Evolutionary conservation across 2,888 invertebrate species (phyloP).

Genomic region (Cephus pygmeus): DNA sequence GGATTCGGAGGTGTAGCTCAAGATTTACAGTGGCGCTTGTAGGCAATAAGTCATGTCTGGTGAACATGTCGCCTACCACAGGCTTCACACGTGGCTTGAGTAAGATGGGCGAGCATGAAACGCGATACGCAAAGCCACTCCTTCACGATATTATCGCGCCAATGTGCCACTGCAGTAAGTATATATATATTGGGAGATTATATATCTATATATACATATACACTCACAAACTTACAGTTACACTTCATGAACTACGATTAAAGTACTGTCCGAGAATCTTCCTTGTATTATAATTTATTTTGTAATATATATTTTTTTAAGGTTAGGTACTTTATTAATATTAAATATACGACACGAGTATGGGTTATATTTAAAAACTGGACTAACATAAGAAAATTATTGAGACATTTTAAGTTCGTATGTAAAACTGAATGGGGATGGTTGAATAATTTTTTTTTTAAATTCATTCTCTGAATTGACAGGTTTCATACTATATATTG

Average conservation of each 20-base stretch:
- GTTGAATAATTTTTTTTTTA: not conserved
- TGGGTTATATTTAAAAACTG: not conserved
- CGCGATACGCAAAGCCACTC: conserved; percentile 50
- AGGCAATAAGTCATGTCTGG: conserved; percentile 58
- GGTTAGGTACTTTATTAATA: not conserved
- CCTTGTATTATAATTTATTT: not conserved
- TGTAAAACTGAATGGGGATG: not conserved
- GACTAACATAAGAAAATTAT: no score
- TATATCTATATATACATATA: not conserved
- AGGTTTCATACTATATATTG: no score
- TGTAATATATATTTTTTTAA: not conserved
- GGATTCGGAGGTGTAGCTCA: conserved; percentile 11
- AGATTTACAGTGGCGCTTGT: conserved; percentile 60
- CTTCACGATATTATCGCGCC: conserved; percentile 52
- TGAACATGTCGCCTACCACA: conserved; percentile 55
- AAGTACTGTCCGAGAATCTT: not conserved
- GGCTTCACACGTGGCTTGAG: conserved; percentile 50
- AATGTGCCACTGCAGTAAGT: conserved; percentile 34
- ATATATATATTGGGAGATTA: conserved; percentile 1
- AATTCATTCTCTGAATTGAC: not conserved
- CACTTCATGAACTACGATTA: not conserved
- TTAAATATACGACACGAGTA: not conserved
- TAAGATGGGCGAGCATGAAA: conserved; percentile 46
- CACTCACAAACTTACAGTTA: not conserved
- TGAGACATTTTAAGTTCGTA: no score